phyloP scores from a whole-genome alignment of 2,797 vertebrate genomes.

The Melanitta fusca region DNA sequence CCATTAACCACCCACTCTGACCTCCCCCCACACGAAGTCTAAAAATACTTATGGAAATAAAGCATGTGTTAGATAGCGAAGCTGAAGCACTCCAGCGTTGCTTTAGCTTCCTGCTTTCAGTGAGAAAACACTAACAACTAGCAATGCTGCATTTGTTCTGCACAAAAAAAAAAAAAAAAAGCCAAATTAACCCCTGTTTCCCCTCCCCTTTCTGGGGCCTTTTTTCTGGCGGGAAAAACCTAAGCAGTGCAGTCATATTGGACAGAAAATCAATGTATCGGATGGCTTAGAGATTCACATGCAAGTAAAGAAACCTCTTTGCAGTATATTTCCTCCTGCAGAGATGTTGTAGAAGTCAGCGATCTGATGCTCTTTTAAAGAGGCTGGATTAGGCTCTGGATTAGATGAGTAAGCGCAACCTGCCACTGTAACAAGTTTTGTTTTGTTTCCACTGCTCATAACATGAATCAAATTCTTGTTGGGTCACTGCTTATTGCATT shows the following conservation, averaged over 20 bases:
- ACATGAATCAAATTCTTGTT: neutral
- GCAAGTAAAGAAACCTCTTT: neutral
- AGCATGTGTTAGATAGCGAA: constrained; percentile 1
- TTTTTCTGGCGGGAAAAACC: too few species aligned
- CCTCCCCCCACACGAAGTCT: neutral
- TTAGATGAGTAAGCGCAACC: neutral
- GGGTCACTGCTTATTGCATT: constrained; percentile 1
- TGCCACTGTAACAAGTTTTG: neutral
- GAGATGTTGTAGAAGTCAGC: neutral
- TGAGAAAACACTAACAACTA: neutral
- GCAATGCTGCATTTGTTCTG: neutral
- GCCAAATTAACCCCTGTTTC: too few species aligned
- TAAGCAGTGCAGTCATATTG: neutral
- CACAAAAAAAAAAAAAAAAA: neutral
- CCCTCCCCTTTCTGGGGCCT: too few species aligned
- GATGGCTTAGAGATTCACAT: neutral
- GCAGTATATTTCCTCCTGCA: neutral
- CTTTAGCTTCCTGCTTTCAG: neutral
- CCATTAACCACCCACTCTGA: neutral
- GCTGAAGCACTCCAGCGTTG: neutral
- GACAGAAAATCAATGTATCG: neutral
- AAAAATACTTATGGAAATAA: constrained; percentile 15
- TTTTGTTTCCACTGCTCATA: neutral
- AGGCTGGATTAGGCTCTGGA: neutral
- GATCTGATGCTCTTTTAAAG: neutral